Conservation (phyloP, 2,113 vertebrate genomes). For the Misgurnus anguillicaudatus region DNA sequence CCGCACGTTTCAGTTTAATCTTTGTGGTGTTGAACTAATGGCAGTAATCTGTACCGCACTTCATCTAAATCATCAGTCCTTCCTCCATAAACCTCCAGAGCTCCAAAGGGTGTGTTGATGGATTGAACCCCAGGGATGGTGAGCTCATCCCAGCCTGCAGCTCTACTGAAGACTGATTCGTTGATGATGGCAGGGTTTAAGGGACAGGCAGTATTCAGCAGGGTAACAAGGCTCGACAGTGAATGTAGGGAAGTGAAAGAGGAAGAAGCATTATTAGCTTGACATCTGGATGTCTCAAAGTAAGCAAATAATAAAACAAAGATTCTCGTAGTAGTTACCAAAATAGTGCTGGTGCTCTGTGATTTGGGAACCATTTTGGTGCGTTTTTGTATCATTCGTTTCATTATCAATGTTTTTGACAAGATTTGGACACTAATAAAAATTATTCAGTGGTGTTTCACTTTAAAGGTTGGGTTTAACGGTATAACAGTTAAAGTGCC, state of each 20-base stretch:
- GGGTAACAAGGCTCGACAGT: not conserved
- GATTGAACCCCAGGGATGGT: not conserved
- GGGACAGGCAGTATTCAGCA: not conserved
- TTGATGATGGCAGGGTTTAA: not conserved
- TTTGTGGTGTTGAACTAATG: slow-evolving; percentile 34
- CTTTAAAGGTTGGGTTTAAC: too few species aligned
- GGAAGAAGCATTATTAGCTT: not conserved
- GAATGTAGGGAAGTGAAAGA: slow-evolving; percentile 7
- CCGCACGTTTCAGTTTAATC: slow-evolving; percentile 60
- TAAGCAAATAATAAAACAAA: not conserved
- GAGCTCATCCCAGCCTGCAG: slow-evolving; percentile 4
- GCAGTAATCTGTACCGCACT: slow-evolving; percentile 2
- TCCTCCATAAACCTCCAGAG: not conserved
- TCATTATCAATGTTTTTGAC: too few species aligned
- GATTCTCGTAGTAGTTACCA: not conserved
- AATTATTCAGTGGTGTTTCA: too few species aligned
- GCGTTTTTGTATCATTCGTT: too few species aligned
- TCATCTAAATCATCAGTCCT: not conserved
- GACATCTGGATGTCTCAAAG: not conserved
- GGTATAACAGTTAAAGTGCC: too few species aligned
- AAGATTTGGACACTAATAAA: too few species aligned
- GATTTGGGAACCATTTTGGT: too few species aligned
- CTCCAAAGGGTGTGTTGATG: not conserved
- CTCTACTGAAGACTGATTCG: not conserved
- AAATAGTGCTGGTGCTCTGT: too few species aligned